These are phyloP conservation scores for Pycnomerus fuliginosus DNA, from an alignment of 2,888 invertebrate species.

Conservation along the genomic window DNA sequence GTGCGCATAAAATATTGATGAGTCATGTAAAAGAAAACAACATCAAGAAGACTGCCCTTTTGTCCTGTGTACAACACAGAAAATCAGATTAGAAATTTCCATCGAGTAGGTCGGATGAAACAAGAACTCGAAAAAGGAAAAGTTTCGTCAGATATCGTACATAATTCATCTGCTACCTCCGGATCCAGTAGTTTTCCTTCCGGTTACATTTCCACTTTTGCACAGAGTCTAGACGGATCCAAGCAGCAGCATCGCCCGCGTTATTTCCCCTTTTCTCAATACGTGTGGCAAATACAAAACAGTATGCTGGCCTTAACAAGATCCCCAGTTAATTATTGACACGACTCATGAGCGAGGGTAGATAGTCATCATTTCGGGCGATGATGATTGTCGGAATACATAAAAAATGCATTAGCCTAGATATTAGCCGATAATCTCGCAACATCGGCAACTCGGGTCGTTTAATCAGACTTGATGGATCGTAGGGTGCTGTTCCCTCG, in stretches of 20 bases:
- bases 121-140: conserved; percentile 31
- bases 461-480: conserved; percentile 52
- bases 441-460: conserved; percentile 42
- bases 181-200: conserved; percentile 52
- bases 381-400: conserved; percentile 30
- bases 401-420: conserved; percentile 49
- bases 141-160: conserved; percentile 47
- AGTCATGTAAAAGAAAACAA: conserved; percentile 19
- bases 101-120: conserved; percentile 21
- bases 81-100: conserved; percentile 25
- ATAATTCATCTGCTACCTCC: conserved; percentile 53
- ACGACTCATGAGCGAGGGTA: conserved; percentile 1
- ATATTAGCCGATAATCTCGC: conserved; percentile 47
- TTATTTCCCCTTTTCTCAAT: conserved; percentile 31
- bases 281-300: conserved; percentile 38
- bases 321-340: conserved; percentile 28
- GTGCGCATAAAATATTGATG: conserved; percentile 25
- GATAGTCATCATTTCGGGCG: conserved; percentile 14
- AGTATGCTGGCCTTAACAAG: too few species aligned
- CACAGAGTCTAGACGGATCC: conserved; percentile 38
- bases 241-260: conserved; percentile 19
- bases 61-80: conserved; percentile 22
- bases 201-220: conserved; percentile 51
- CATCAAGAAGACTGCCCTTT: conserved; percentile 12
- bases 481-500: conserved; percentile 46